Percentiles rank a stretch among this genome's conserved stretches.
These are phyloP conservation scores for Bradypus variegatus DNA, from an alignment of 2,797 vertebrate genomes.

Conservation along the genomic window DNA sequence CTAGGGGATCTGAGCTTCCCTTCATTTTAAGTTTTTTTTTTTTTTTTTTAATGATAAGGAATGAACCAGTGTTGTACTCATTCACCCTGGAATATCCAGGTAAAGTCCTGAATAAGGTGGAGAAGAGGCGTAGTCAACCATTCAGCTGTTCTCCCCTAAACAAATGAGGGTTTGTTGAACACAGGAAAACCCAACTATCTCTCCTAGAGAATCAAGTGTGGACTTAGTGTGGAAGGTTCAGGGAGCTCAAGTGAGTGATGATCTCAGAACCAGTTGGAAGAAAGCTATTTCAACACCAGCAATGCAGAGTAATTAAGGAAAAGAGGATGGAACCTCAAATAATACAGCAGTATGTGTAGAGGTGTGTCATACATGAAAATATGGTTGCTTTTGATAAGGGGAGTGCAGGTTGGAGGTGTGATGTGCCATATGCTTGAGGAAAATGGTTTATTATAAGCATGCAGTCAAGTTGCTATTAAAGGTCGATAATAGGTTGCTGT, in stretches of 20 bases:
- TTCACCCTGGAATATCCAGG: constrained; percentile 16
- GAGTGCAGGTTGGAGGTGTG: background rate
- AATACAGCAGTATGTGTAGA: background rate
- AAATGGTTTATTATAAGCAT: constrained; percentile 19
- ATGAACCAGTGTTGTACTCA: background rate
- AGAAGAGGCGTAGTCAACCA: background rate
- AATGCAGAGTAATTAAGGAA: background rate
- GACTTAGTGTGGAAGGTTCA: constrained; percentile 8
- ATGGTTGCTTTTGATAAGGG: constrained; percentile 17
- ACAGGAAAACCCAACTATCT: background rate
- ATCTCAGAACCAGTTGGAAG: constrained; percentile 17
- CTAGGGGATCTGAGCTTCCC: constrained; percentile 5
- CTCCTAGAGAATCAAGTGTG: background rate
- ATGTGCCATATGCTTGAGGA: background rate
- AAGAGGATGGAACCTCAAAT: background rate
- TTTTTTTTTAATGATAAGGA: background rate
- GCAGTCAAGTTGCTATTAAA: constrained; percentile 13
- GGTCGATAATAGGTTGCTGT: background rate
- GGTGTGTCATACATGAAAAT: constrained; percentile 16
- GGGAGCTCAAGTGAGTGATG: background rate
- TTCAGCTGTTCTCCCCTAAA: background rate
- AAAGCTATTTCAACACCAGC: constrained; percentile 13
- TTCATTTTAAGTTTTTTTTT: constrained; percentile 17
- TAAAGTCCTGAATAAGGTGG: background rate
- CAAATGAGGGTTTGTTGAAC: constrained; percentile 29